A percentile compares a stretch with the other conserved stretches of the same genome.
Evolutionary conservation across 2,797 vertebrate genomes (phyloP).

Genomic region (Leptatherina wallacei): DNA sequence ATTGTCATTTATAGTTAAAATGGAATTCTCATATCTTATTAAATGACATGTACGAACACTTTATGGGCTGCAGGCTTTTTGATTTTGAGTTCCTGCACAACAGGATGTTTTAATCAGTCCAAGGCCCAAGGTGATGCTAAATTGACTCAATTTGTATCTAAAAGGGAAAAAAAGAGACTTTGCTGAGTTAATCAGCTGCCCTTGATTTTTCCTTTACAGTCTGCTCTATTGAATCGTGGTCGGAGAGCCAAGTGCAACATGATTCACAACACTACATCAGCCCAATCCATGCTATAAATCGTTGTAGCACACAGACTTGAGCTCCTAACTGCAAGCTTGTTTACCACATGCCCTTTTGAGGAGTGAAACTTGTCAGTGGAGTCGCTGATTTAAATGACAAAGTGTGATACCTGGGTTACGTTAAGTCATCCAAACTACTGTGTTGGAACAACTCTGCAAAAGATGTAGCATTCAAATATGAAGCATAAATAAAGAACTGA

Average conservation of each 20-base stretch:
- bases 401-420: constrained; percentile 40
- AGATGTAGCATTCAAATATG: constrained; percentile 5
- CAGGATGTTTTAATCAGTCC: constrained; percentile 64
- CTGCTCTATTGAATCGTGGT: constrained; percentile 27
- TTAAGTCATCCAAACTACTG: constrained; percentile 14
- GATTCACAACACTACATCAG: constrained; percentile 55
- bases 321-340: constrained; percentile 57
- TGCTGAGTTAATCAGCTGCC: constrained; percentile 31
- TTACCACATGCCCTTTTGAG: constrained; percentile 72
- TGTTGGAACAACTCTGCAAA: constrained; percentile 13
- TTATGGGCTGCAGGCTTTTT: constrained; percentile 49
- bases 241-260: constrained; percentile 15
- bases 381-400: constrained; percentile 69
- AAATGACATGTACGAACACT: constrained; percentile 47
- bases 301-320: constrained; percentile 8
- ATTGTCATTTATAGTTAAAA: constrained; percentile 54
- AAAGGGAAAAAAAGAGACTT: constrained; percentile 29
- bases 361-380: constrained; percentile 60
- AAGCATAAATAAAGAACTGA: constrained; percentile 29
- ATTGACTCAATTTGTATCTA: constrained; percentile 48
- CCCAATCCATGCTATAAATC: constrained; percentile 55
- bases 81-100: constrained; percentile 47
- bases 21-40: constrained; percentile 53
- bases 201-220: constrained; percentile 29
- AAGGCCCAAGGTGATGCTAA: constrained; percentile 52